Base-by-base conservation (phyloP, 2,888 invertebrate species). In the Amiota communis region DNA sequence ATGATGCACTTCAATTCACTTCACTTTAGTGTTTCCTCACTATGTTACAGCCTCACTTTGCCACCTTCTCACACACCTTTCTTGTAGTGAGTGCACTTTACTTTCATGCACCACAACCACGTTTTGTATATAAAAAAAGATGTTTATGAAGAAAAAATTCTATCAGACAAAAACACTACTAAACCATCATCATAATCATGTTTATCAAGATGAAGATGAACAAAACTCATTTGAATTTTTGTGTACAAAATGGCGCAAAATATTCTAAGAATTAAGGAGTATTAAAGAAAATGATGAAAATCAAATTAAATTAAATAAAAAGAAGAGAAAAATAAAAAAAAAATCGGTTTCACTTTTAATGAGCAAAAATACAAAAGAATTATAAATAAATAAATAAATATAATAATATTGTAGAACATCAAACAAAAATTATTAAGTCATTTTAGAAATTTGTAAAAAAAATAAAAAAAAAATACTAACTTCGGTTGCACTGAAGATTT, bases 331-430 rank as follows among this genome's bases (percentile, higher is more conserved):
- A 20, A 51, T 70, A 69, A 75, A 76, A 76, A 75, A 70, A 76
- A 79, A 81, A 88, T 85, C 86, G 87, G 87, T 87, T 87, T 87
- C 87, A 87, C 80, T 76, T 80, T 78, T 76, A 77, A 79, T 74
- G 70, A 72, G 74, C 56, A 47, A 46, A 49, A 49, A 67, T 49
- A 36, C 49, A 67, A 67, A 13, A 49, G 36, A 67, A 67, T 11
- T 15, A 17, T 15, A 59, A 59, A 59, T 15, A 59, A 59, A 59
- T 36, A 23, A 23, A 2, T 23, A 23, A 23, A 23, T 23, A 23
- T 23, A 2, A 36, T 36, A 36, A 36, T 36, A 36, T 36, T 36
- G 36, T 36, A 36, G 36, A 36, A 36, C 36, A 36, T 59, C 20
- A 13, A 59, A 59, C 17, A 17, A 15, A 59, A 59, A 17, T 17